Evolutionary conservation across 2,113 vertebrate species (phyloP).

Genomic region (Lampris megalopsis): DNA sequence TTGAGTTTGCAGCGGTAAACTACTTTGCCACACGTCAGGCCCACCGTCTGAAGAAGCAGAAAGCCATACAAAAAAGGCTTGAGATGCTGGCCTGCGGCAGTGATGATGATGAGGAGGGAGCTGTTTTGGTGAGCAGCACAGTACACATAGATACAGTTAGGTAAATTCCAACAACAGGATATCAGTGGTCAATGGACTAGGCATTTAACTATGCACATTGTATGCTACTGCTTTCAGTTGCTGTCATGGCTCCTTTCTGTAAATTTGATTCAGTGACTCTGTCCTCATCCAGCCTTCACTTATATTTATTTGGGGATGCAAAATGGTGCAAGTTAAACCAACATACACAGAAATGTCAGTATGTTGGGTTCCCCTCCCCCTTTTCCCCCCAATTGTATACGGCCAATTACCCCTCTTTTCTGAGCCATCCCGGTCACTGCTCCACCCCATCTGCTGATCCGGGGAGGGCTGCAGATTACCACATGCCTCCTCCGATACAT

Average conservation of each 20-base stretch:
- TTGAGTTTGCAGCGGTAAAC: constrained; percentile 96
- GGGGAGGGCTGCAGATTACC: too few relatives aligned
- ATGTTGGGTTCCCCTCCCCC: too few relatives aligned
- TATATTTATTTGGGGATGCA: too few relatives aligned
- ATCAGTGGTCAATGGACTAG: background rate
- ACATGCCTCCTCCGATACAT: too few relatives aligned
- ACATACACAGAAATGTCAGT: background rate
- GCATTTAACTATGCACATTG: background rate
- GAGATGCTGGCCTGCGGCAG: constrained; percentile 73
- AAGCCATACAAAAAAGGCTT: constrained; percentile 78
- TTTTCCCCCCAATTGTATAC: too few relatives aligned
- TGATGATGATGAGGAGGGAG: constrained; percentile 82
- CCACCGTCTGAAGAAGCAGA: constrained; percentile 81
- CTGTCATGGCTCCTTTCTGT: background rate
- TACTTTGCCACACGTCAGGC: constrained; percentile 92
- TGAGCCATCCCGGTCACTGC: too few relatives aligned
- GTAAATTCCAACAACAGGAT: too few relatives aligned
- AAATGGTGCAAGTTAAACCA: background rate
- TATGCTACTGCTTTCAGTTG: background rate
- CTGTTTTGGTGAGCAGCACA: constrained; percentile 83
- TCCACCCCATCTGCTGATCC: too few relatives aligned
- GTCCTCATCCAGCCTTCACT: too few relatives aligned
- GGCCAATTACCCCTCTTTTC: too few relatives aligned
- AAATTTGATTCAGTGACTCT: background rate
- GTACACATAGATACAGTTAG: background rate